phyloP scores from a whole-genome alignment of 2,113 vertebrate species.

The Hemiscyllium ocellatum region DNA sequence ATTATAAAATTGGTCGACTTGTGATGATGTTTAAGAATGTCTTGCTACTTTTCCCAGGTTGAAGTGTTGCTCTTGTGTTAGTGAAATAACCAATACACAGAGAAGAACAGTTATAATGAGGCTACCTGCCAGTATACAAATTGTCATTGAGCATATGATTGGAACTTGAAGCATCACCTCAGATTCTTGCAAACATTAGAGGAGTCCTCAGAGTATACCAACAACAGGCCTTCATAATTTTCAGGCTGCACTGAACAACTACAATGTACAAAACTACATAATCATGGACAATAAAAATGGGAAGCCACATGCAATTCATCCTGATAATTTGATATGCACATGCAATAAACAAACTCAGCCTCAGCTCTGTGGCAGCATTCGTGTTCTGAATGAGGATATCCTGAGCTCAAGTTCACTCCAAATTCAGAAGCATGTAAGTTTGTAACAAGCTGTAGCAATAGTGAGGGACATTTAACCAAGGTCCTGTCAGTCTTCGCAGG shows the following conservation, averaged over 20 bases:
- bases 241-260: neutral
- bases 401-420: neutral
- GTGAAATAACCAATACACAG: neutral
- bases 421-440: neutral
- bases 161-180: neutral
- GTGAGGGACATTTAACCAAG: neutral
- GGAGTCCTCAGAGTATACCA: neutral
- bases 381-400: neutral
- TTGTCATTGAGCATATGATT: neutral
- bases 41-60: neutral
- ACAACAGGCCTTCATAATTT: neutral
- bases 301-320: neutral
- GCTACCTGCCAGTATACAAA: neutral
- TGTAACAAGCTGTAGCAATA: neutral
- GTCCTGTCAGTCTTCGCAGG: neutral
- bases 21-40: neutral
- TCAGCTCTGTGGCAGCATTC: neutral
- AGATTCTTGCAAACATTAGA: neutral
- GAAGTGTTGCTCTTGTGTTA: neutral
- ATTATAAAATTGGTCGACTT: neutral
- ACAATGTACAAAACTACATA: neutral
- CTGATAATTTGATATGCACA: neutral
- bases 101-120: neutral
- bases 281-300: neutral
- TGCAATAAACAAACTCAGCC: neutral